phyloP scores from a whole-genome alignment of 2,888 invertebrate species.

The Drosophila flavopinicola region DNA sequence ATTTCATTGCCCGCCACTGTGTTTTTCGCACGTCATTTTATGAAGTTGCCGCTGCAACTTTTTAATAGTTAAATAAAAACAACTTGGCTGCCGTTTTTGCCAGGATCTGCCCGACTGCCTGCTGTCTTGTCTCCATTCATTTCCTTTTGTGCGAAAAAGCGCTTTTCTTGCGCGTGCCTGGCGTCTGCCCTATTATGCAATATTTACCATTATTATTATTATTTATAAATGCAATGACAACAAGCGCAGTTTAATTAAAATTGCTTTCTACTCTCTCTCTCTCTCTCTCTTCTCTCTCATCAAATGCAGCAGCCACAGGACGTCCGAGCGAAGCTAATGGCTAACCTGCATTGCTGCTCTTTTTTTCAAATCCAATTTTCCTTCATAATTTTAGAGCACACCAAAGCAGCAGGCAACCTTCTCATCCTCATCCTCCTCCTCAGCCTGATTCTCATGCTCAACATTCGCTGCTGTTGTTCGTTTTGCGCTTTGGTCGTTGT shows the following conservation, averaged over 20 bases:
- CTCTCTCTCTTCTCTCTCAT: constrained; percentile 47
- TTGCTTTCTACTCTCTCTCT: constrained; percentile 32
- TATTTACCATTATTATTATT: constrained; percentile 72
- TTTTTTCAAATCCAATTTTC: constrained; percentile 72
- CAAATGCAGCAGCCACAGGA: constrained; percentile 68
- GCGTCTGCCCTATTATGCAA: constrained; percentile 57
- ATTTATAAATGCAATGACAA: constrained; percentile 76
- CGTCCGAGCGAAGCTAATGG: constrained; percentile 63
- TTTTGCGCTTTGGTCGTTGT: constrained; percentile 4
- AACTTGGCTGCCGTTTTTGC: constrained; percentile 37
- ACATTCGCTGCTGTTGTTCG: constrained; percentile 2
- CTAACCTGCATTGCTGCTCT: constrained; percentile 31
- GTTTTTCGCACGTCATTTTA: constrained; percentile 69
- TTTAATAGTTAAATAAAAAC: constrained; percentile 65
- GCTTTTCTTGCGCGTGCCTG: constrained; percentile 24
- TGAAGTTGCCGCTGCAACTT: constrained; percentile 66
- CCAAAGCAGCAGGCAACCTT: constrained; percentile 25
- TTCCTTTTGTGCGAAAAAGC: constrained; percentile 48
- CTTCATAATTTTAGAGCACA: constrained; percentile 72
- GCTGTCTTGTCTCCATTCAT: constrained; percentile 57
- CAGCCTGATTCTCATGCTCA: too few species aligned
- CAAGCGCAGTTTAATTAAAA: constrained; percentile 79
- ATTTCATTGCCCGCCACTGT: constrained; percentile 48
- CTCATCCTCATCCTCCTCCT: background rate
- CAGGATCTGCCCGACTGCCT: constrained; percentile 1